Base-by-base conservation (phyloP, 2,888 invertebrate species). In the Hymenopus coronatus region DNA sequence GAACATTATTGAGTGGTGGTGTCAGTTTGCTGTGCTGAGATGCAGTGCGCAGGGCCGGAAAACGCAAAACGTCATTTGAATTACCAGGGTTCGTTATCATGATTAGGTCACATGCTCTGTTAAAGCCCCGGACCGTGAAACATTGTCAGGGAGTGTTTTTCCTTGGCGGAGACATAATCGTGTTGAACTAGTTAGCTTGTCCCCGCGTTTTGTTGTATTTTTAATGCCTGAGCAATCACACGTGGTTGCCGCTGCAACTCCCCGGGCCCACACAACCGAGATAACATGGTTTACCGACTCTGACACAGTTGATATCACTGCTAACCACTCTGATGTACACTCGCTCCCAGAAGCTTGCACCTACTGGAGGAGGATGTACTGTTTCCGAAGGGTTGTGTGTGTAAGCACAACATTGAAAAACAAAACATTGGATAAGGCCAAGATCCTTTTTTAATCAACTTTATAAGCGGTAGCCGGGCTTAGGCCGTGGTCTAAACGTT, bases 151-250 rank as follows among this genome's bases (percentile, higher is more conserved):
- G 54, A 70, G 54, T 70, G 54, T 70, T 70, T 70, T 70, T 70
- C 54, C 54, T 70, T 70, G 54, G 54, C 54, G 54, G 54, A 70
- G 54, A 70, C 54, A 70, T 70, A 70, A 70, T 70, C 54, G 54
- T 70, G 54, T 70, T 70, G 20, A 70, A 70, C 54, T 70, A 70
- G 54, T 70, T 70, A 70, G 54, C 6, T 70, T 25, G 54, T 70
- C 54, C 54, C 54, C 54, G 54, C 40, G 27, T 28, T 27, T 28
- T 87, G 84, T 88, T 88, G 30, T 81, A 84, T 82, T 88, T 88
- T 88, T 88, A 70, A 88, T 88, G 83, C 28, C 70, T 54, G 9
- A 85, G 85, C 88, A 85, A 85, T 84, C 88, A 85, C 88, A 87
- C 33, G 82, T 87, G 87, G 87, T 82, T 87, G 33, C 33, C 82